Percentiles rank a stretch among this genome's conserved stretches.
phyloP scores from a whole-genome alignment of 2,888 invertebrate species.

The Chymomyza fuscimana region DNA sequence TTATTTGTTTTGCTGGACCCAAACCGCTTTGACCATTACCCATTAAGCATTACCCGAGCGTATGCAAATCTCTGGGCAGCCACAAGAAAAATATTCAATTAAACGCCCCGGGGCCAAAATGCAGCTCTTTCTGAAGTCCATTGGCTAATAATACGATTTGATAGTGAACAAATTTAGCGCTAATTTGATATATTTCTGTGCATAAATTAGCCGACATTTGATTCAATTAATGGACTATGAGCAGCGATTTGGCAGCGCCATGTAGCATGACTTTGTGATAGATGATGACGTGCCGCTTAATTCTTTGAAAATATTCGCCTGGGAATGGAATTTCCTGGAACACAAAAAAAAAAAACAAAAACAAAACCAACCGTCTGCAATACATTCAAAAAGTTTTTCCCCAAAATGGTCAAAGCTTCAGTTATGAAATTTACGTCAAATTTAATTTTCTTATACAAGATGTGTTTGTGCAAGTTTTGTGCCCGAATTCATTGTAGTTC shows the following conservation, averaged over 20 bases:
- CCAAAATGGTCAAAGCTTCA: not conserved
- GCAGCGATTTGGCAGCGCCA: constrained; percentile 25
- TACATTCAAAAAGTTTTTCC: not conserved
- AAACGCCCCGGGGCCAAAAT: constrained; percentile 70
- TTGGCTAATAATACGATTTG: constrained; percentile 45
- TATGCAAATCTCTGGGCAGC: constrained; percentile 4
- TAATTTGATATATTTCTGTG: constrained; percentile 67
- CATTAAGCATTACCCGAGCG: not conserved
- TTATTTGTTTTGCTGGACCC: constrained; percentile 46
- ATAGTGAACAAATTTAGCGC: constrained; percentile 52
- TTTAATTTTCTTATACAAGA: not conserved
- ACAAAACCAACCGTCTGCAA: not conserved
- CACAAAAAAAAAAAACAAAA: not conserved
- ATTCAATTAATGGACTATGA: constrained; percentile 54
- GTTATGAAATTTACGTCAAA: not conserved
- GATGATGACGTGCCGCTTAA: not conserved
- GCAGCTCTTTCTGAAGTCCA: constrained; percentile 53
- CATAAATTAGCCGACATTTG: constrained; percentile 62
- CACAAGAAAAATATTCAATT: constrained; percentile 67
- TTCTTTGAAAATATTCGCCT: not conserved
- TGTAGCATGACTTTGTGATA: not conserved
- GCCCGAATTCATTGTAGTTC: not conserved
- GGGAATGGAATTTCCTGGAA: not conserved
- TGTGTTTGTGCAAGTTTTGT: not conserved
- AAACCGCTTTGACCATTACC: not conserved